Base-by-base conservation (phyloP, 2,113 vertebrate species). In the Grammomys surdaster region DNA sequence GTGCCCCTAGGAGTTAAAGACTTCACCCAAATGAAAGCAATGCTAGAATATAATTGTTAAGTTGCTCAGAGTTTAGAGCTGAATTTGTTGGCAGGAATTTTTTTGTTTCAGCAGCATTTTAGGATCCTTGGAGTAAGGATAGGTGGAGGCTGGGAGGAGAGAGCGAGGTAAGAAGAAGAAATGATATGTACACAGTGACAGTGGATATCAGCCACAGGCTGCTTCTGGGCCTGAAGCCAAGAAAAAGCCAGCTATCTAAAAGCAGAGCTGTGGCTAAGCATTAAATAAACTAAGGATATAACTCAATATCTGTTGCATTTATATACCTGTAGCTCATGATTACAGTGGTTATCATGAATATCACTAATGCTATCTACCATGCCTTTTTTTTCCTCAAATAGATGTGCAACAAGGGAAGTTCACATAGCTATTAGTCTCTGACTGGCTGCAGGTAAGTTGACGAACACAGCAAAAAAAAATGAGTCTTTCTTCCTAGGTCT, bases 1-100 rank as follows among this genome's bases (percentile, higher is more conserved):
- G 75, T 26, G 54, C 33, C 95, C 82, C 60, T 73, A 69, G 54
- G 48, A 90, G 48, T 63, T 96, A 72, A 93, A 96, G 89, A 69
- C 58, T 80, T 95, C 26, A 58, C 28, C 36, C 81, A 63, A 89
- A 93, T 89, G 77, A 87, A 95, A 95, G 40, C 43, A 76, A 86
- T 24, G 20, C 28, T 89, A 33, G 20, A 95, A 94, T 69, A 54
- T 58, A 94, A 67, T 91, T 80, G 76, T 19, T 16, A 72, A 77
- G 36, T n/a, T 81, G 43, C 28, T 77, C 86, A n/a, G 19, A 16
- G 43, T 70, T 80, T 73, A 91, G 56, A 36, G 16, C 33, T 69
- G n/a, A 91, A 14, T 75, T 56, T 63, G 33, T 17, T 86, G 87
- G 87, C 75, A 95, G 86, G 36, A 76, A 60, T 81, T 56, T 88